Evolutionary conservation across 2,797 vertebrate genomes (phyloP), one percentile per base, ranked within the genome.

Genomic region (Falco berigora): DNA sequence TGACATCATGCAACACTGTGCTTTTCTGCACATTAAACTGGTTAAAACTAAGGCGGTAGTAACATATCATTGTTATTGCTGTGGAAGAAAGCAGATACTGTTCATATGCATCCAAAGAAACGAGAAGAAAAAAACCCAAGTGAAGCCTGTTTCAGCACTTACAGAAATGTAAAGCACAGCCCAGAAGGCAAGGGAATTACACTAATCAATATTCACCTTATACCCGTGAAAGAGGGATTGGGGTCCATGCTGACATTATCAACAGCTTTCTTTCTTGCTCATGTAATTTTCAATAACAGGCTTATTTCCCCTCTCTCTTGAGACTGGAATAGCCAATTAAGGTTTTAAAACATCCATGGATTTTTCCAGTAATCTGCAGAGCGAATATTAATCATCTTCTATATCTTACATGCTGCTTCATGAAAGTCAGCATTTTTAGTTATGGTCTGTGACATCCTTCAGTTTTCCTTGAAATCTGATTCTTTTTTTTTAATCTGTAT

Each of bases 121-220:
- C 27, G 18, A 73, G 23, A 47, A 42, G 40, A 25, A 86, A 94
- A 82, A 82, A 11, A 0, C 6, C 4, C 42, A 30, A 5, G 17
- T 62, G 56, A 67, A 75, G 16, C 53, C 19, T 93, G 32, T 76
- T 95, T 84, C 56, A 52, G 77, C 93, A 73, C 27, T 73, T 52
- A 56, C 21, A 50, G 83, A 82, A 84, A 78, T 22, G 11, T 42
- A 58, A 52, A 56, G 6, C 38, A 62, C 23, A 86, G 27, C 24
- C 28, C 50, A 55, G 67, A 92, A 75, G 28, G 24, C 52, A 74
- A 71, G 52, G 49, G 68, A 88, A 84, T 92, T 42, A 27, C 13
- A 19, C 77, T 71, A 82, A 90, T 95, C 90, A 84, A 79, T 95
- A 93, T 88, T 94, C 86, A 88, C 73, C 55, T 92, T 81, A 73